Evolutionary conservation across 2,888 invertebrate genomes (phyloP).

Genomic region (Caenorhabditis imperialis): DNA sequence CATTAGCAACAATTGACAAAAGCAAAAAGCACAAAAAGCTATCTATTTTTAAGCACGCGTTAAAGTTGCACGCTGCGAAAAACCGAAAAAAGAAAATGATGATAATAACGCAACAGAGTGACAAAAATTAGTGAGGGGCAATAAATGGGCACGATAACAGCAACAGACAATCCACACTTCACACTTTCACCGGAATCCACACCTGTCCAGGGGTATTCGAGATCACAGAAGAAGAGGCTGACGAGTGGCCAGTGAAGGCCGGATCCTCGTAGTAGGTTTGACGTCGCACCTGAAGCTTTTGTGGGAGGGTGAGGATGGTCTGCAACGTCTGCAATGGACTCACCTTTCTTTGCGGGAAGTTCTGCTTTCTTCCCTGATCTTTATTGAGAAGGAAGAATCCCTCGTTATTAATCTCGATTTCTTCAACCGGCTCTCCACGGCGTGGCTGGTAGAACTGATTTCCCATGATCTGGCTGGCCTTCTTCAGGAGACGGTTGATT

Average conservation of each 20-base stretch:
- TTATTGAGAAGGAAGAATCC: slow-evolving; percentile 69
- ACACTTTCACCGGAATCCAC: slow-evolving; percentile 18
- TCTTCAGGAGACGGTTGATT: slow-evolving; percentile 57
- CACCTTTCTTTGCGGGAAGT: slow-evolving; percentile 68
- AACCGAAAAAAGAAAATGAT: slow-evolving; percentile 5
- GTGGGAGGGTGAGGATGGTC: neutral
- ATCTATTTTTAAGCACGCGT: no score
- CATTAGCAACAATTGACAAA: no score
- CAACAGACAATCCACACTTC: slow-evolving; percentile 10
- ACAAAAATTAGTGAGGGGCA: slow-evolving; percentile 9
- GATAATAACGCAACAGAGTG: slow-evolving; percentile 12
- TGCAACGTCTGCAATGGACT: no score
- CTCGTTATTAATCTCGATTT: slow-evolving; percentile 64
- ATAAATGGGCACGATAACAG: slow-evolving; percentile 8
- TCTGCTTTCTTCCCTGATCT: slow-evolving; percentile 58
- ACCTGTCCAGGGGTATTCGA: slow-evolving; percentile 43
- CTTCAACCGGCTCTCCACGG: slow-evolving; percentile 29
- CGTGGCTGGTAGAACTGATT: slow-evolving; percentile 22
- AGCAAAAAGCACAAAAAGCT: no score
- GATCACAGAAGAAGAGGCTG: slow-evolving; percentile 35
- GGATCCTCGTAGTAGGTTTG: slow-evolving; percentile 69
- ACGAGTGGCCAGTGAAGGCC: slow-evolving; percentile 53
- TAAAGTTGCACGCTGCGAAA: slow-evolving; percentile 1
- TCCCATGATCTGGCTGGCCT: slow-evolving; percentile 43
- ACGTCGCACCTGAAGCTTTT: slow-evolving; percentile 56